Base-by-base conservation (phyloP, 2,797 vertebrate species). In the Epinephelus awoara region DNA sequence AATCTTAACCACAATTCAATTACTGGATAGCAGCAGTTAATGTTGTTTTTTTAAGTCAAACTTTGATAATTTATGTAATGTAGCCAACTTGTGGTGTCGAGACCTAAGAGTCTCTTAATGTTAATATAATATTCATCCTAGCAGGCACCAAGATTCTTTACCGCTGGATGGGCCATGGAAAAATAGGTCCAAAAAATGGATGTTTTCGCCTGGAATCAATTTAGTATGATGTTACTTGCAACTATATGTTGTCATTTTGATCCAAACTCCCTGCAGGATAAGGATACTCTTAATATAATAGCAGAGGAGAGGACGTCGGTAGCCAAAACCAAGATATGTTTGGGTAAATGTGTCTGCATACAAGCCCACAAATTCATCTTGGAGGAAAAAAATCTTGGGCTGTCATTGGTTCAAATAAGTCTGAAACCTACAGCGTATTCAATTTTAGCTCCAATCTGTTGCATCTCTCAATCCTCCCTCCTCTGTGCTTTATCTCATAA, bases 101-200 rank as follows among this genome's bases (percentile, higher is more conserved):
- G 55, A 66, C 57, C 46, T 29, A 67, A 51, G 58, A 82, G 83
- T 75, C 75, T 67, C 69, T 82, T 67, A 87, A 88, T 84, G 75
- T 80, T 83, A 78, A 82, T 81, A 74, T 73, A 72, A 84, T 86
- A 59, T 80, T 81, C 80, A 77, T 85, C 74, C 72, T 42, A 67
- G 52, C 65, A 85, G 87, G 87, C 87, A 85, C 83, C 73, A 57
- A n/a, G 42, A 71, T 70, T 88, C 79, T 82, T 85, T 64, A 73
- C 87, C 85, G 52, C 80, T 85, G 66, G 47, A 80, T 52, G 50
- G 13, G 46, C 27, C 52, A 11, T 50, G 73, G 83, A 76, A 82
- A 72, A 74, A 76, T 4, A 2, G 0, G 63, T 80, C 69, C 0
- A 49, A 82, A 81, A 69, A 84, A 74, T 58, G 23, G 78, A 55